These are phyloP conservation scores for Drusus annulatus DNA, from an alignment of 1,140 invertebrate species.

Conservation along the genomic window DNA sequence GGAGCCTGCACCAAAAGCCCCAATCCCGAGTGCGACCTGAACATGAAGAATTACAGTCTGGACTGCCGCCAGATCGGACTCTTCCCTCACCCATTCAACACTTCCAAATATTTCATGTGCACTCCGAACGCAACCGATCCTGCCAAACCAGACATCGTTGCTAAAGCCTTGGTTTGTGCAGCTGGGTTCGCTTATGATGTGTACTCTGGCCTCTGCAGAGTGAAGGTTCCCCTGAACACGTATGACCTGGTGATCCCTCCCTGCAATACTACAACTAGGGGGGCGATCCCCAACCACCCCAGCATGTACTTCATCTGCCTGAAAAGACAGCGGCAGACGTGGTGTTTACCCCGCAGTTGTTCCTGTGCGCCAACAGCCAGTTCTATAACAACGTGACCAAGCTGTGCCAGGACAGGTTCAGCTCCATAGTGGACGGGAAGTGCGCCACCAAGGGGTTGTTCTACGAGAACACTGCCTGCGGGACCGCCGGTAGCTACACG, in stretches of 20 bases:
- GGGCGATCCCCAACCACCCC: constrained; percentile 62
- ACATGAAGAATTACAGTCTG: constrained; percentile 8
- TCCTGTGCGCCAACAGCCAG: constrained; percentile 6
- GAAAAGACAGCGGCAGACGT: neutral
- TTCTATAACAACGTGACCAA: constrained; percentile 8
- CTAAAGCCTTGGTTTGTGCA: neutral
- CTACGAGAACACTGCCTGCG: constrained; percentile 20
- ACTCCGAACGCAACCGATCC: constrained; percentile 50
- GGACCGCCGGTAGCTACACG: neutral
- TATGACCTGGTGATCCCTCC: constrained; percentile 1
- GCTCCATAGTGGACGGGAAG: neutral
- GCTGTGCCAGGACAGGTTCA: constrained; percentile 12
- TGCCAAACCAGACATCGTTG: neutral
- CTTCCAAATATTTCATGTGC: constrained; percentile 66
- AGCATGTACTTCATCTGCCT: constrained; percentile 67
- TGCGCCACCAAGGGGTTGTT: neutral
- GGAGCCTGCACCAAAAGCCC: constrained; percentile 27
- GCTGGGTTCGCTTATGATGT: constrained; percentile 43
- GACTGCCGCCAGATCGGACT: constrained; percentile 58
- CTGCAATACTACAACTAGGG: constrained; percentile 60
- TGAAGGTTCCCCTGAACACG: neutral
- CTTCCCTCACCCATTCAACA: constrained; percentile 66
- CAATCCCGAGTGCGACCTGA: constrained; percentile 22
- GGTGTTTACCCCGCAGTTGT: constrained; percentile 30
- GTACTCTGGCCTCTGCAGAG: constrained; percentile 1